phyloP scores from a whole-genome alignment of 2,113 vertebrate species.

The Tragelaphus strepsiceros region DNA sequence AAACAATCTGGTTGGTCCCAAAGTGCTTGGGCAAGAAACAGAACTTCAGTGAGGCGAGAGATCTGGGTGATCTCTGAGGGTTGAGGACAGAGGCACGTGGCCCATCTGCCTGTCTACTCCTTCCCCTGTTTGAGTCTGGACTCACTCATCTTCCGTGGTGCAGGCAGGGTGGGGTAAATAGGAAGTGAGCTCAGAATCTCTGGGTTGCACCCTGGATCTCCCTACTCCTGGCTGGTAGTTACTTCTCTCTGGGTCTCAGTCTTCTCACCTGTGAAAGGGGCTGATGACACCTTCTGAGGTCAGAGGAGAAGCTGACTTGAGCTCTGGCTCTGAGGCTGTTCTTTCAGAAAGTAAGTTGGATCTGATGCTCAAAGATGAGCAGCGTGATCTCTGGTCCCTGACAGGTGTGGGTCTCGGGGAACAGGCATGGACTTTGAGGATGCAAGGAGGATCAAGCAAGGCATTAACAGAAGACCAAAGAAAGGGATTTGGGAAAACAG shows the following conservation, averaged over 20 bases:
- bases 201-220: background rate
- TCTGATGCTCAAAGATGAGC: background rate
- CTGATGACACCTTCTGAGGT: rapidly evolving
- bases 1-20: conserved; percentile 40
- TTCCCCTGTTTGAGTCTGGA: rapidly evolving
- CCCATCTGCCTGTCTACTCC: background rate
- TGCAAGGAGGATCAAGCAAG: background rate
- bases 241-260: background rate
- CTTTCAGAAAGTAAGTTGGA: background rate
- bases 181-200: background rate
- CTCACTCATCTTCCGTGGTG: background rate
- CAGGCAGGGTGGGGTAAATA: background rate
- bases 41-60: background rate
- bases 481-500: background rate
- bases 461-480: background rate
- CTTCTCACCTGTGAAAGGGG: background rate
- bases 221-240: background rate
- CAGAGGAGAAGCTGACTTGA: background rate
- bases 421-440: background rate
- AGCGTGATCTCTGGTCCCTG: background rate
- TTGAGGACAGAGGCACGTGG: rapidly evolving
- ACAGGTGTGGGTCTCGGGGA: rapidly evolving
- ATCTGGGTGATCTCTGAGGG: background rate
- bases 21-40: conserved; percentile 12
- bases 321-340: background rate